Evolutionary conservation across 1,140 invertebrate genomes (phyloP).

Genomic region (Thereuonema tuberculata): DNA sequence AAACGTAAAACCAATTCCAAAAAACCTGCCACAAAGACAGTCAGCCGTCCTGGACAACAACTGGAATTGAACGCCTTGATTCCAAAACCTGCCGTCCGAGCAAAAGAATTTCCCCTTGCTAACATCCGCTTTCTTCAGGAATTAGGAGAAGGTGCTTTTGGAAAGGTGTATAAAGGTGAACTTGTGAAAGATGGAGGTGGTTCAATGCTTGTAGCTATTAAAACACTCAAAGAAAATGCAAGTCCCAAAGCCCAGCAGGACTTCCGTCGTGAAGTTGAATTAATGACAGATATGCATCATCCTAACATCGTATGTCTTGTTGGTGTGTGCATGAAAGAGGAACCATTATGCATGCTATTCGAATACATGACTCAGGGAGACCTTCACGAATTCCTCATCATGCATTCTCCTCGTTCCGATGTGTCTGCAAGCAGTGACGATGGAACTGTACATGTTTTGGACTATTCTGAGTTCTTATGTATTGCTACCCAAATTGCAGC

Average conservation of each 20-base stretch:
- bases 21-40: background rate
- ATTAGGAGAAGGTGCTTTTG: constrained; percentile 90
- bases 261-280: constrained; percentile 71
- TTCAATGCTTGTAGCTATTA: constrained; percentile 71
- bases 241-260: constrained; percentile 80
- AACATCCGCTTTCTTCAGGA: constrained; percentile 84
- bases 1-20: constrained; percentile 23
- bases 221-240: constrained; percentile 86
- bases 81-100: constrained; percentile 37
- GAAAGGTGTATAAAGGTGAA: constrained; percentile 90
- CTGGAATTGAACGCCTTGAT: constrained; percentile 65
- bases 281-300: constrained; percentile 86
- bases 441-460: constrained; percentile 47
- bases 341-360: constrained; percentile 90
- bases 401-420: constrained; percentile 62
- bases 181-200: constrained; percentile 40
- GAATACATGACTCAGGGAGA: constrained; percentile 93
- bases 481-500: constrained; percentile 84
- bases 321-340: constrained; percentile 77
- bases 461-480: constrained; percentile 57
- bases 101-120: constrained; percentile 45
- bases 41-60: constrained; percentile 34
- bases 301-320: constrained; percentile 91
- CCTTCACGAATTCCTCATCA: constrained; percentile 83
- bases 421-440: constrained; percentile 41